These are phyloP conservation scores for Sus cebifrons DNA, from an alignment of 2,797 vertebrate species.

Conservation along the genomic window DNA sequence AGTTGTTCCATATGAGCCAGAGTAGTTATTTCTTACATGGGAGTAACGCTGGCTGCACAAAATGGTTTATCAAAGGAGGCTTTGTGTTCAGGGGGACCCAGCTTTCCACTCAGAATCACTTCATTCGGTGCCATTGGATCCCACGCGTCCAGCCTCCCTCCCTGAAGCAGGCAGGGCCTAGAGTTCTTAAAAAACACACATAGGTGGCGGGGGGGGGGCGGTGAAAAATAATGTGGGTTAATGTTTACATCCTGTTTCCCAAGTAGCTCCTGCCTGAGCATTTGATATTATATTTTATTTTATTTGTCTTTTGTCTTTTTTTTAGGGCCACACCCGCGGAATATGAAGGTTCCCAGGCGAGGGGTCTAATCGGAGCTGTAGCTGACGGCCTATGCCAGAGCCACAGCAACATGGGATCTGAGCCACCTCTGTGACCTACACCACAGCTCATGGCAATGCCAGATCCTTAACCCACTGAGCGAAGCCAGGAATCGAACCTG, in stretches of 20 bases:
- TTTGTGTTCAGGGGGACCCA: conserved; percentile 34
- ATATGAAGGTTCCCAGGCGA: too few species aligned
- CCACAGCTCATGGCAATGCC: too few species aligned
- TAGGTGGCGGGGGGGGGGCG: background rate
- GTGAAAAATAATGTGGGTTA: background rate
- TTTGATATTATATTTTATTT: background rate
- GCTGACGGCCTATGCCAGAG: too few species aligned
- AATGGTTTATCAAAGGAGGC: conserved; percentile 58
- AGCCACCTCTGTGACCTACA: too few species aligned
- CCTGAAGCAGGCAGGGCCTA: background rate
- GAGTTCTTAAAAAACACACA: background rate
- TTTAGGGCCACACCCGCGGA: too few species aligned
- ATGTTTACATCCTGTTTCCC: background rate
- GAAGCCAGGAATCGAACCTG: too few species aligned
- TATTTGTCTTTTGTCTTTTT: too few species aligned
- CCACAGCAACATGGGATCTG: too few species aligned
- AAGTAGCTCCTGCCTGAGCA: background rate
- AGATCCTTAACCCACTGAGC: too few species aligned
- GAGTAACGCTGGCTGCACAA: background rate
- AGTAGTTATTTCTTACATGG: background rate
- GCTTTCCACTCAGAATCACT: conserved; percentile 62
- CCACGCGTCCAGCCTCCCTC: background rate
- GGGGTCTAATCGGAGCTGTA: too few species aligned
- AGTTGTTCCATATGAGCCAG: background rate
- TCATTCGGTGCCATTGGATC: background rate